Evolutionary conservation across 2,113 vertebrate genomes (phyloP), one percentile per base, ranked within the genome.

Genomic region (Anseranas semipalmata): DNA sequence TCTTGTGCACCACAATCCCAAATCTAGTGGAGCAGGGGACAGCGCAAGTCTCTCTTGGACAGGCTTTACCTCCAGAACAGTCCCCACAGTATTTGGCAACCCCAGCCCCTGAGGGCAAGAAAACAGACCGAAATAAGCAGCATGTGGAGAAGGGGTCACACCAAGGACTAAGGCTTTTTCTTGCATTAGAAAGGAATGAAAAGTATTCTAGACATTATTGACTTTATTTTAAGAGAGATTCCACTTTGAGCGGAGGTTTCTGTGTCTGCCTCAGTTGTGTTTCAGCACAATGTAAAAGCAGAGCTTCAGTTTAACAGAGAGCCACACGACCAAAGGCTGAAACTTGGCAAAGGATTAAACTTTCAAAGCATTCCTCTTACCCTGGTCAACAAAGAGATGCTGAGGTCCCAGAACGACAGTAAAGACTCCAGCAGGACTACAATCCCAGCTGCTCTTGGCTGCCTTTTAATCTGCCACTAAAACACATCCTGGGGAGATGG

Each of bases 61-160:
- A 76, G 52, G 33, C 18, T 24, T 56, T 6, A 74, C 72, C 58
- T 71, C 79, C 22, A 17, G 43, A 67, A 77, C 1, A 35, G 46
- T 9, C 5, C 5, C 1, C n/a, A 2, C n/a, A 13, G 15, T 12
- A 35, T 3, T 24, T 32, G 33, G 37, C 55, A 77, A 46, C 66
- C 62, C 43, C 33, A 17, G 81, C 55, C 72, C 48, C 63, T 0
- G 50, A 56, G 87, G 87, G 71, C 55, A 94, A 87, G 75, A 80
- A 96, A 95, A 94, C 52, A 94, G 92, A 52, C 30, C 21, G 59
- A 86, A 88, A 90, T 10, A 20, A 90, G 83, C 83, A 95, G 76
- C 86, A 89, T 41, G 12, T 63, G 82, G 46, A 80, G 72, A 62
- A 1, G 3, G 2, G 93, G 88, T 93, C 93, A 95, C 79, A 84